These are phyloP conservation scores for Microplitis demolitor DNA, from an alignment of 1,140 invertebrate species.

Conservation along the genomic window DNA sequence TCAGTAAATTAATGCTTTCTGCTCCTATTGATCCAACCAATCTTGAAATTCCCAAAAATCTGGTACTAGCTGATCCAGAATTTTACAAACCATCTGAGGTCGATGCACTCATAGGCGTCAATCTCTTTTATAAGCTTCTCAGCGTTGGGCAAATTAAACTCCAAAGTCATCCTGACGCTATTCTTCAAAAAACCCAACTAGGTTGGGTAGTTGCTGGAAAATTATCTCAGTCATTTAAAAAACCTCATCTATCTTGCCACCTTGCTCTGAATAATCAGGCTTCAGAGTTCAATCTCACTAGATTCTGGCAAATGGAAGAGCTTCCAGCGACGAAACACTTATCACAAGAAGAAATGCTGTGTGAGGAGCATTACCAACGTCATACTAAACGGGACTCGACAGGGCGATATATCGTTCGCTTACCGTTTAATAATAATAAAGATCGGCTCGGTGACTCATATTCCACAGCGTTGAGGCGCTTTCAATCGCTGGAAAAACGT, in stretches of 20 bases:
- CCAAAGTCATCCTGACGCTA: background rate
- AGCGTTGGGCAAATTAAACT: background rate
- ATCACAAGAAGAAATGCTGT: conserved; percentile 30
- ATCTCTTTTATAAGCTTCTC: background rate
- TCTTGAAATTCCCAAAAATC: conserved; percentile 27
- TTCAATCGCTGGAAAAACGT: conserved; percentile 16
- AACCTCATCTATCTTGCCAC: conserved; percentile 1
- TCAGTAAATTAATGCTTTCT: no score
- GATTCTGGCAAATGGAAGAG: conserved; percentile 32
- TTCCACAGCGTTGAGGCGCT: background rate
- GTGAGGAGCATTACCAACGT: conserved; percentile 34
- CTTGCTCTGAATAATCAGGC: conserved; percentile 5
- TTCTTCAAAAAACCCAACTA: background rate
- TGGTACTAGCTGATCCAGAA: conserved; percentile 27
- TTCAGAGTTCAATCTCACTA: background rate
- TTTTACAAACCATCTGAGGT: conserved; percentile 30
- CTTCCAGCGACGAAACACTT: background rate
- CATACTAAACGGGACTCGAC: conserved; percentile 25
- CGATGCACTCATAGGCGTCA: conserved; percentile 12
- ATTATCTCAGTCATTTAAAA: background rate
- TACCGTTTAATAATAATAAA: conserved; percentile 35
- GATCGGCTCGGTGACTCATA: conserved; percentile 9
- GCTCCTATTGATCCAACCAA: conserved; percentile 21
- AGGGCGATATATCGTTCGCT: conserved; percentile 34
- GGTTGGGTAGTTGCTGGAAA: background rate